phyloP scores from a whole-genome alignment of 2,113 vertebrate species.

The Lampris megalopsis region DNA sequence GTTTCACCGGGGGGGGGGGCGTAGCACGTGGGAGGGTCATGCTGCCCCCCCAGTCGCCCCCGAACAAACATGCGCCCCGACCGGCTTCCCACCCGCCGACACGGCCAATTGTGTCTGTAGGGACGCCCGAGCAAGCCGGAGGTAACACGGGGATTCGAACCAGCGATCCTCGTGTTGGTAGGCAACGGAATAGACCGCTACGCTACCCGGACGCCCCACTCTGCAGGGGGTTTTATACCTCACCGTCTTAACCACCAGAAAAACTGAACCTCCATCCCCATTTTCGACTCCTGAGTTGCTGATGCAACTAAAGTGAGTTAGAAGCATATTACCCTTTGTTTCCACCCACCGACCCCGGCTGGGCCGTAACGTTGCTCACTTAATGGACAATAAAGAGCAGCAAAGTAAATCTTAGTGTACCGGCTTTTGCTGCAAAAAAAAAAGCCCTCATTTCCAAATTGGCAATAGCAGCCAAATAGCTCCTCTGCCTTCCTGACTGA shows the following conservation, averaged over 20 bases:
- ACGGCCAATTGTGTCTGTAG: too few relatives aligned
- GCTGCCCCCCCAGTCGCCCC: too few relatives aligned
- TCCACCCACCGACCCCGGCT: not conserved
- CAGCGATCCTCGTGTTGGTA: too few relatives aligned
- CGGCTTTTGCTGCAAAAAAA: slow-evolving; percentile 8
- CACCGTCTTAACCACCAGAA: not conserved
- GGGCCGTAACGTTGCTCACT: not conserved
- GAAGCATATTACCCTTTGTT: not conserved
- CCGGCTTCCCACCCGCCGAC: too few relatives aligned
- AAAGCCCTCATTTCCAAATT: not conserved
- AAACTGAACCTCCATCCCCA: not conserved
- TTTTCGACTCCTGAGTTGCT: not conserved
- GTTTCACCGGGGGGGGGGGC: too few relatives aligned
- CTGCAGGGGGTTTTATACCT: too few relatives aligned
- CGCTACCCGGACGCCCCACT: too few relatives aligned
- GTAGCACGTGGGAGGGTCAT: too few relatives aligned
- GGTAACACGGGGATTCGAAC: too few relatives aligned
- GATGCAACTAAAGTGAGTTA: slow-evolving; percentile 1
- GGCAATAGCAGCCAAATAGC: slow-evolving; percentile 15
- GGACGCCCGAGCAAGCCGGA: too few relatives aligned
- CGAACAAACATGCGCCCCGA: too few relatives aligned
- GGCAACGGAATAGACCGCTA: too few relatives aligned
- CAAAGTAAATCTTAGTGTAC: slow-evolving; percentile 20
- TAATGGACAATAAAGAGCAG: not conserved
- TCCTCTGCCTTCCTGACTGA: slow-evolving; percentile 23